Conservation (phyloP, 2,888 invertebrate genomes). For the Euplexia lucipara region DNA sequence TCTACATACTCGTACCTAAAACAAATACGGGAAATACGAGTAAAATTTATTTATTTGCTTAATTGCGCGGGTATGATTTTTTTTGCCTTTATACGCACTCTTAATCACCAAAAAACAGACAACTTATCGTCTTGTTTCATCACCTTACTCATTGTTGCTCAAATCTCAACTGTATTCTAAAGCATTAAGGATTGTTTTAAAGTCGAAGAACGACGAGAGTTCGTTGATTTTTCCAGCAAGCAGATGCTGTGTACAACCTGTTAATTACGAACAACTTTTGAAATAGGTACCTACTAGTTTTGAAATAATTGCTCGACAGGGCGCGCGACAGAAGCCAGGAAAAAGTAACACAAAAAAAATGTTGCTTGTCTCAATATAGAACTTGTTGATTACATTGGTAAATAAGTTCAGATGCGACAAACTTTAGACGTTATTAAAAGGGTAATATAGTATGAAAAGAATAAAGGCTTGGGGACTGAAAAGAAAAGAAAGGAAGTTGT, state of each 20-base stretch:
- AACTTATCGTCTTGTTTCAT: slow-evolving; percentile 48
- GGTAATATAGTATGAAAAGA: background rate
- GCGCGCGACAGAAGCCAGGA: slow-evolving; percentile 78
- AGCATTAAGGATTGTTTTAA: slow-evolving; percentile 28
- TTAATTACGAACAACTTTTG: slow-evolving; percentile 83
- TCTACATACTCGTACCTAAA: no score
- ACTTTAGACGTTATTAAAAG: background rate
- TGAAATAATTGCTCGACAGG: slow-evolving; percentile 80
- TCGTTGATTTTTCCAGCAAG: slow-evolving; percentile 60
- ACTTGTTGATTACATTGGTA: slow-evolving; percentile 74
- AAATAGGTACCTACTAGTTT: slow-evolving; percentile 81
- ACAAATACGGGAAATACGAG: no score
- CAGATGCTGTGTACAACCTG: slow-evolving; percentile 82
- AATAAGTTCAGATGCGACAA: slow-evolving; percentile 55
- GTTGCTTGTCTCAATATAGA: slow-evolving; percentile 72
- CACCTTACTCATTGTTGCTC: slow-evolving; percentile 23
- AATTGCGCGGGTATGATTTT: no score
- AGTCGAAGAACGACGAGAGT: slow-evolving; percentile 4
- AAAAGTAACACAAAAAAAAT: slow-evolving; percentile 75
- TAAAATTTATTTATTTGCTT: no score
- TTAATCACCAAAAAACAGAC: slow-evolving; percentile 75
- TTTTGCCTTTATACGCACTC: no score
- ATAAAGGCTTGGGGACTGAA: background rate
- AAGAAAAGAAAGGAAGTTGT: background rate
- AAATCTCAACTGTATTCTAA: slow-evolving; percentile 48